These are phyloP conservation scores for Augiades crinisus DNA, from an alignment of 2,888 invertebrate species.

Conservation along the genomic window DNA sequence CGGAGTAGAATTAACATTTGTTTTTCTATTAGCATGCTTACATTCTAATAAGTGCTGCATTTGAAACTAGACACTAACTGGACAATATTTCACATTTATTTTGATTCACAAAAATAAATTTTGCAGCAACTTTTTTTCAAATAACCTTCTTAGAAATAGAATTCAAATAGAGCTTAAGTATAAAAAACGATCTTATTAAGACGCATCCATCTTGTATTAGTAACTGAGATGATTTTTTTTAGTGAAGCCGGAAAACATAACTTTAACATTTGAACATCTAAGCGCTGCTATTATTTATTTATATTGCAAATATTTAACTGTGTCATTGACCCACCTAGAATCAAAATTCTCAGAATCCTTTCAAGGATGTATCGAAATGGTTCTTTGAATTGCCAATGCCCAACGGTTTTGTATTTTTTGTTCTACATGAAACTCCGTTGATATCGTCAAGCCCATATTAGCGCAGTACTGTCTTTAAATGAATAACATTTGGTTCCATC, in stretches of 20 bases:
- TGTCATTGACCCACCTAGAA: constrained; percentile 28
- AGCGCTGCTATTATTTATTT: constrained; percentile 2
- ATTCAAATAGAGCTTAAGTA: background rate
- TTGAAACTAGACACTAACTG: background rate
- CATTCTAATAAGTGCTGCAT: constrained; percentile 15
- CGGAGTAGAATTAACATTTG: constrained; percentile 8
- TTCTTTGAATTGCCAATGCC: constrained; percentile 31
- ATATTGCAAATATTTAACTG: background rate
- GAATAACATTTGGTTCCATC: no score
- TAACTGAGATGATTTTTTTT: no score
- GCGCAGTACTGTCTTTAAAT: no score
- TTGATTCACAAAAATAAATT: background rate
- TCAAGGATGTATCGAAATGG: constrained; percentile 26
- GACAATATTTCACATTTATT: background rate
- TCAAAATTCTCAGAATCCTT: constrained; percentile 31
- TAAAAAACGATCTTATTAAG: background rate
- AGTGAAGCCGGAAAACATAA: no score
- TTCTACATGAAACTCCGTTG: background rate
- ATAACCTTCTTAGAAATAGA: no score
- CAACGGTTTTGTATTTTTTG: constrained; percentile 29
- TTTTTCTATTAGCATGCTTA: background rate
- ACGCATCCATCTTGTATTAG: no score
- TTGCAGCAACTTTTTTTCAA: background rate
- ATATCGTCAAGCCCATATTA: background rate
- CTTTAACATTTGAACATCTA: background rate